Conservation (phyloP, 2,113 vertebrate genomes). For the Felis catus region DNA sequence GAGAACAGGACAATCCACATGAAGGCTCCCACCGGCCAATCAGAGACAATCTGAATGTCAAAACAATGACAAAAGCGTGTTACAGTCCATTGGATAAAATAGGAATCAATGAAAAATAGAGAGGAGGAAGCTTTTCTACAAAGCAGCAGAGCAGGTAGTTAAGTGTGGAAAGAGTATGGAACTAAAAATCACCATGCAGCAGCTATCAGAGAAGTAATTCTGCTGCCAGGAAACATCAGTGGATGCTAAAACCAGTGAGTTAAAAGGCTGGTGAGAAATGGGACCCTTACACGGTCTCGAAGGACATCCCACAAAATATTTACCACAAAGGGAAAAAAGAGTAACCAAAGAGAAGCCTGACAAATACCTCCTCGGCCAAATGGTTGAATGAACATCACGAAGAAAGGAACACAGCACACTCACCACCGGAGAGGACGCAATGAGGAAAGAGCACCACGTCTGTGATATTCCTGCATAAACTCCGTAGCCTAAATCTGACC, state of each 20-base stretch:
- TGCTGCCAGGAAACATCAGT: background rate
- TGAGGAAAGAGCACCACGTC: accelerated
- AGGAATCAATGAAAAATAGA: background rate
- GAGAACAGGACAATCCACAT: background rate
- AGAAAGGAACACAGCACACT: background rate
- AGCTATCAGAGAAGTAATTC: background rate
- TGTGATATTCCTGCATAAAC: background rate
- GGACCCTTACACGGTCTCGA: background rate
- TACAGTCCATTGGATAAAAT: accelerated
- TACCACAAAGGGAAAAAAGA: background rate
- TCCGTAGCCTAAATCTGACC: background rate
- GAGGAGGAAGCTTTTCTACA: background rate
- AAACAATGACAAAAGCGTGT: background rate
- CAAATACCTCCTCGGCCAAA: background rate
- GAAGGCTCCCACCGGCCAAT: background rate
- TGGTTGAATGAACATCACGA: background rate
- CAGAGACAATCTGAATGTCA: background rate
- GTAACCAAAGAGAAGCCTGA: background rate
- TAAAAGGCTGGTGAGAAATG: background rate
- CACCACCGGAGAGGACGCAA: background rate
- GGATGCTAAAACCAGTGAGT: background rate
- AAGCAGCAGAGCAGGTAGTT: background rate
- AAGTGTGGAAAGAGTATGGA: background rate
- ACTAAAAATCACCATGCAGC: background rate
- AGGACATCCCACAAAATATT: background rate